Base-by-base conservation (phyloP, 2,797 vertebrate species). In the Pseudochromis fuscus region DNA sequence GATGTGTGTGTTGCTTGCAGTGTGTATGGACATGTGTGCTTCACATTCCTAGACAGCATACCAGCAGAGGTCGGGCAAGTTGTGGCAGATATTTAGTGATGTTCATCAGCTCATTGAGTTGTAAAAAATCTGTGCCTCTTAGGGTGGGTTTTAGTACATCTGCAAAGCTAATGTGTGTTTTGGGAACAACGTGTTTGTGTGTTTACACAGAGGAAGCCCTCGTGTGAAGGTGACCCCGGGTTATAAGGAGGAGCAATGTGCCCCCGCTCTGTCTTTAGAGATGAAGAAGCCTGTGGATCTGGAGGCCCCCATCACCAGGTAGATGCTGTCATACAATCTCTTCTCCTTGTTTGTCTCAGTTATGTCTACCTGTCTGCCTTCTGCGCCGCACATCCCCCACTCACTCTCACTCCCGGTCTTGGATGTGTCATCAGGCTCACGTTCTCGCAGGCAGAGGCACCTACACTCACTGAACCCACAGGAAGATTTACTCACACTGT, bases 191-290 rank as follows among this genome's bases (percentile, higher is more conserved):
- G 24, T 72, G 1, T 73, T 61, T 75, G 12, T 82, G 23, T 78
- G 61, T 77, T 71, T 79, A 23, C 77, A 94, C 89, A 99, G 97
- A 93, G 96, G 96, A 87, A 97, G 95, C 71, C 91, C 95, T 30
- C 96, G 96, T 81, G 88, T 96, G 73, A 99, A 97, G 85, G 94
- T 96, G 67, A 95, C 94, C 33, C 95, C 95, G 0, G 96, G 96
- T 72, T 98, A 96, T 70, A 99, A 98, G 81, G 97, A 99, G 89
- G 98, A 99, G 78, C 98, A 98, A 35, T 98, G 97, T 82, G 96
- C 96, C 82, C 98, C 97, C 0, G 96, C 93, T 3, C 94, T 99
- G 86, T 95, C 94, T 87, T 89, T 99, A 68, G 98, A 98, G 87
- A 96, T 97, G 94, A 99, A 94, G 88, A 99, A 96, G 82, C 95